These are phyloP conservation scores for Meiosimyza decipiens DNA, from an alignment of 2,888 invertebrate genomes.

Conservation along the genomic window DNA sequence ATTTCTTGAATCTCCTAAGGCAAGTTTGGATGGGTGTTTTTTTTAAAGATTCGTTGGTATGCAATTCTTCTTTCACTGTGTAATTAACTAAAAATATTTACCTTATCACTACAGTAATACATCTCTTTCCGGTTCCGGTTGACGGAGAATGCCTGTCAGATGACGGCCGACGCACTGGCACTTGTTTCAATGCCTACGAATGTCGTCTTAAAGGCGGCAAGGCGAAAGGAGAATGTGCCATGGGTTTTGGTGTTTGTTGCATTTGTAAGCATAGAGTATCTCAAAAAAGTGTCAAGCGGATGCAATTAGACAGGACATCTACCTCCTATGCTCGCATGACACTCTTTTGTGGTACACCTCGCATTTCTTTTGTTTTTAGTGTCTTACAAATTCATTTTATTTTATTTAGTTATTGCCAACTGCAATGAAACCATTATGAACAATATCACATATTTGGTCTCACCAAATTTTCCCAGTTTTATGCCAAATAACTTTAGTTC, in stretches of 20 bases:
- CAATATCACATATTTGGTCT: slow-evolving; percentile 85
- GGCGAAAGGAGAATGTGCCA: slow-evolving; percentile 81
- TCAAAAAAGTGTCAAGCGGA: neutral
- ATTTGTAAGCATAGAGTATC: slow-evolving; percentile 75
- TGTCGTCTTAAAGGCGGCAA: slow-evolving; percentile 78
- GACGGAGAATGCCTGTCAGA: slow-evolving; percentile 82
- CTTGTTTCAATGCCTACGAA: slow-evolving; percentile 87
- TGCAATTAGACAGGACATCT: no score
- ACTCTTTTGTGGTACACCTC: no score
- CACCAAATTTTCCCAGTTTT: slow-evolving; percentile 84
- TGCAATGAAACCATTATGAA: slow-evolving; percentile 79
- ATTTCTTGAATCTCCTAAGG: no score
- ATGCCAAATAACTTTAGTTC: slow-evolving; percentile 73
- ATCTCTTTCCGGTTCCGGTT: slow-evolving; percentile 86
- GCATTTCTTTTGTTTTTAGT: neutral
- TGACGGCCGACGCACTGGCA: slow-evolving; percentile 77
- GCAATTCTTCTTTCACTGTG: no score
- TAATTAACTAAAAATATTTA: no score
- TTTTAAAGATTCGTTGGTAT: neutral
- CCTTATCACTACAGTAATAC: slow-evolving; percentile 71
- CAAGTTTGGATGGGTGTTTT: no score
- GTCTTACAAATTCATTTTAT: neutral
- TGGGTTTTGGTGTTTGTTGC: slow-evolving; percentile 88
- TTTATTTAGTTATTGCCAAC: slow-evolving; percentile 75
- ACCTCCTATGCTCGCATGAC: no score